Evolutionary conservation across 2,797 vertebrate genomes (phyloP).

Genomic region (Eulemur mongoz): DNA sequence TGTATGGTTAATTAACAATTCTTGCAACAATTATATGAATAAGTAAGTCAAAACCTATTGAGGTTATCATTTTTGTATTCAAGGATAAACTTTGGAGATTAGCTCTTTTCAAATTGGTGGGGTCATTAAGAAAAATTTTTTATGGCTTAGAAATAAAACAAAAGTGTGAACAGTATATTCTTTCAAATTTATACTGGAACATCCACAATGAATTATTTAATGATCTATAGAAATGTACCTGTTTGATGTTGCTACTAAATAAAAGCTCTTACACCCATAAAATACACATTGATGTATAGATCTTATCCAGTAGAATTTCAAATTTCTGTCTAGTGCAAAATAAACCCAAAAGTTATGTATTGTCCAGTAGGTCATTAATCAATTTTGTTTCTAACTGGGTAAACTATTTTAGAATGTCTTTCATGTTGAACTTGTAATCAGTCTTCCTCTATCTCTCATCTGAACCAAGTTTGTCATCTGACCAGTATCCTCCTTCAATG

Average conservation of each 20-base stretch:
- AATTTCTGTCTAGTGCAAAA: not conserved
- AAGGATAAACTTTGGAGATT: not conserved
- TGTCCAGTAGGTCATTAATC: not conserved
- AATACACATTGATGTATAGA: not conserved
- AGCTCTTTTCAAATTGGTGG: not conserved
- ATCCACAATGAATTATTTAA: not conserved
- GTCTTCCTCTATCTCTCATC: not conserved
- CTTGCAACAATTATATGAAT: not conserved
- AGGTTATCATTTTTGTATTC: not conserved
- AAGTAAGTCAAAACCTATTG: not conserved
- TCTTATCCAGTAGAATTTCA: not conserved
- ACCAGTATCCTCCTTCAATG: not conserved
- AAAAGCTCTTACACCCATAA: not conserved
- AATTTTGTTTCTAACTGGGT: no score
- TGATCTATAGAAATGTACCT: not conserved
- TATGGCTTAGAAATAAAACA: not conserved
- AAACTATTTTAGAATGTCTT: not conserved
- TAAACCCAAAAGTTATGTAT: not conserved
- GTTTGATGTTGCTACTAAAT: not conserved
- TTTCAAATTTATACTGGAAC: not conserved
- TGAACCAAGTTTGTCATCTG: not conserved
- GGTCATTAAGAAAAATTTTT: not conserved
- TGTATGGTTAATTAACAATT: not conserved
- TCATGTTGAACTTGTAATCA: not conserved
- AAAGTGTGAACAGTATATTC: not conserved